Evolutionary conservation across 2,888 invertebrate species (phyloP), one percentile per base, ranked within the genome.

Genomic region (Galerucella nymphaeae): DNA sequence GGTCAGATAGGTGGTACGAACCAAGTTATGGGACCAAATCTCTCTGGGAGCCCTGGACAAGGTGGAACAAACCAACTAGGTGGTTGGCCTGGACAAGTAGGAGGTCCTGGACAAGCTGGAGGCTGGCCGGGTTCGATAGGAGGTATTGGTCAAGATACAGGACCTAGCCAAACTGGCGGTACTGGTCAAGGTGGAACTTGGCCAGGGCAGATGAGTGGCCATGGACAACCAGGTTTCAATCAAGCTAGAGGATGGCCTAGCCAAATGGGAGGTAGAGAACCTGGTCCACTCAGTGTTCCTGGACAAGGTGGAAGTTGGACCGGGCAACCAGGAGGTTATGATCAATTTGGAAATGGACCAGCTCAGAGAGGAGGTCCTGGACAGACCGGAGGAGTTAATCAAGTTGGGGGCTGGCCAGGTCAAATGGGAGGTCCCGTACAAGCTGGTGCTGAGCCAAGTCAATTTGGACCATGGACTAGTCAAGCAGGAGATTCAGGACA

Each of bases 1-100:
- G 72, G 57, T 57, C 77, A 76, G 67, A 20, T 70, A 14, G 72
- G 62, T 67, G 73, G 76, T 67, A 70, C 77, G 41, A 76, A 77
- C 16, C 74, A 75, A 70, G 75, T 64, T 23, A 73, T 48, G 5
- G 61, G 67, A 59, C 68, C 65, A 13, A 45, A 14, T 18, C 41
- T 13, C 65, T 64, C 72, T 55, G 72, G 70, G 41, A 61, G 59
- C 20, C 71, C 72, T 58, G 66, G 80, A 68, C 75, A 58, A 30
- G 23, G 13, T 14, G 67, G 67, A 4, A 68, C 77, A 45, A 77
- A 77, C 16, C 74, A 75, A 66, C 74, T 64, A 16, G 75, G 58
- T 10, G 61, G 66, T 70, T 57, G 70, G 23, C 63, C 70, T 14
- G 67, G 57, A 13, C 53, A 30, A 65, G 61, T 72, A 13, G 72